A percentile compares a stretch with the other conserved stretches of the same genome.
Conservation (phyloP, 2,888 invertebrate genomes). For the Rhingia campestris region DNA sequence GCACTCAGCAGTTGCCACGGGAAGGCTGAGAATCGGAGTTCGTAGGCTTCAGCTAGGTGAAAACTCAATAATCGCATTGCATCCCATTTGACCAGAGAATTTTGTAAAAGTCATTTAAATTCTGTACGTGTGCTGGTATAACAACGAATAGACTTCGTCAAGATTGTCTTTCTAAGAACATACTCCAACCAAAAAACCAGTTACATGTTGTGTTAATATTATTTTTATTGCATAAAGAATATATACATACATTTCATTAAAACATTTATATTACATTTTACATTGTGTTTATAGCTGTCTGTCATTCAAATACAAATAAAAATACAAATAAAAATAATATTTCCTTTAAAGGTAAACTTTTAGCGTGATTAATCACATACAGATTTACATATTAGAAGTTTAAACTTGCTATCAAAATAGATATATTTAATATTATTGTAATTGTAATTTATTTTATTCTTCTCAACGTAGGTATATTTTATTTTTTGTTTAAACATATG, state of each 20-base stretch:
- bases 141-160: too few relatives aligned
- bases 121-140: too few relatives aligned
- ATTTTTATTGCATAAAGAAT: conserved; percentile 69
- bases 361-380: conserved; percentile 30
- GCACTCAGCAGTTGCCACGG: too few relatives aligned
- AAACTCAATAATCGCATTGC: too few relatives aligned
- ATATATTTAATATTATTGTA: conserved; percentile 1
- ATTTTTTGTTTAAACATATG: conserved; percentile 20
- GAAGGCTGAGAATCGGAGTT: too few relatives aligned
- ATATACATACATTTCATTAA: conserved; percentile 62
- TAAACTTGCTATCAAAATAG: conserved; percentile 38
- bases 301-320: conserved; percentile 17
- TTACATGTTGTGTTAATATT: conserved; percentile 61
- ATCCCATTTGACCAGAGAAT: too few relatives aligned
- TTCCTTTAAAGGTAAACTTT: conserved; percentile 28
- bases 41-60: too few relatives aligned
- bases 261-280: conserved; percentile 61
- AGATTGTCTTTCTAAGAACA: too few relatives aligned
- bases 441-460: conserved; percentile 3
- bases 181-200: neutral
- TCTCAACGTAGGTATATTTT: conserved; percentile 5
- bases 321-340: conserved; percentile 36
- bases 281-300: conserved; percentile 35
- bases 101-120: too few relatives aligned
- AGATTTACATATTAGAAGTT: conserved; percentile 22